Conservation (phyloP, 30 jellyfish, hydroid and myxozoan species). For the Aurelia sp. region DNA sequence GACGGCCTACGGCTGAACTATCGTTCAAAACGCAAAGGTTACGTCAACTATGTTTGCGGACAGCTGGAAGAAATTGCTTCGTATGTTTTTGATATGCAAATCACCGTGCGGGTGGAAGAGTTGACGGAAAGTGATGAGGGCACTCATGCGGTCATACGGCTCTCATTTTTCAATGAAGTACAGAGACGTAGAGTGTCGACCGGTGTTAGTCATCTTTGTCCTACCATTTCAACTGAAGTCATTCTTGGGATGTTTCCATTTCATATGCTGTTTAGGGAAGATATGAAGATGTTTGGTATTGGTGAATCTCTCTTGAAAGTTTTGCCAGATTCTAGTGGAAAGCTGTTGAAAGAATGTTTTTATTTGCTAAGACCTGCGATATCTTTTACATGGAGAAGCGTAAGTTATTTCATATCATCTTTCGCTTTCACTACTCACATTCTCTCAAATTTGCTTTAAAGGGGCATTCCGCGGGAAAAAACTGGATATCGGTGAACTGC, state of each 20-base stretch:
- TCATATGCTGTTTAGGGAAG: constrained; percentile 49
- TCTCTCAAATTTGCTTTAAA: too few species aligned
- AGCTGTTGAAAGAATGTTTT: constrained; percentile 20
- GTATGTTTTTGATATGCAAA: constrained; percentile 25
- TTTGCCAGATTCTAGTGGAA: constrained; percentile 51
- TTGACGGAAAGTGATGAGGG: constrained; percentile 34
- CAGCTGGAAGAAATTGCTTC: constrained; percentile 61
- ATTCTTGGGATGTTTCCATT: constrained; percentile 62
- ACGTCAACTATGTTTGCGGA: constrained; percentile 48
- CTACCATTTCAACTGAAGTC: constrained; percentile 57
- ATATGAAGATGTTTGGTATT: constrained; percentile 61
- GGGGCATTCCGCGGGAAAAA: too few species aligned
- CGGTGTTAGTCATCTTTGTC: constrained; percentile 44
- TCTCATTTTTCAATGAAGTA: constrained; percentile 28
- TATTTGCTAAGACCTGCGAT: constrained; percentile 41
- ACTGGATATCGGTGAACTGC: too few species aligned
- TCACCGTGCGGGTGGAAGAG: constrained; percentile 26
- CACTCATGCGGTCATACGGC: constrained; percentile 36
- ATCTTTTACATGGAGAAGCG: constrained; percentile 58
- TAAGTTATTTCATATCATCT: neutral
- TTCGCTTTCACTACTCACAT: too few species aligned
- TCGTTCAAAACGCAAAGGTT: constrained; percentile 67
- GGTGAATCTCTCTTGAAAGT: constrained; percentile 59
- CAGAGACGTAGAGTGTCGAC: constrained; percentile 33
- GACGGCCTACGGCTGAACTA: constrained; percentile 61